Evolutionary conservation across 2,797 vertebrate species (phyloP).

Genomic region (Trichosurus vulpecula): DNA sequence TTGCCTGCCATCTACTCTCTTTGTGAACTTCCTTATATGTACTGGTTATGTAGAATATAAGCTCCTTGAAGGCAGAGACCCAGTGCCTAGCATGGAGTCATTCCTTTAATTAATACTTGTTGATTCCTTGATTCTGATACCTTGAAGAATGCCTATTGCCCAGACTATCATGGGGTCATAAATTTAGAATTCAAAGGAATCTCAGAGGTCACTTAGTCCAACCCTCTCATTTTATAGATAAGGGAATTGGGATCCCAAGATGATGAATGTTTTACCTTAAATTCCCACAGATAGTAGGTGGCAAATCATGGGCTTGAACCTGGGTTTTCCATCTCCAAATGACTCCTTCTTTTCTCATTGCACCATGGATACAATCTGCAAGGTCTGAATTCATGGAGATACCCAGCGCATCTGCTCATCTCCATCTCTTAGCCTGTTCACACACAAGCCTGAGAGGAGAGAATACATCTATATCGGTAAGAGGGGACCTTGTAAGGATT

Average conservation of each 20-base stretch:
- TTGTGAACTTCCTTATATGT: neutral
- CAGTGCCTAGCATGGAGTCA: neutral
- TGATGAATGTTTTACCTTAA: neutral
- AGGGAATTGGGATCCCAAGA: neutral
- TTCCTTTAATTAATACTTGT: neutral
- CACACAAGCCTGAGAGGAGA: neutral
- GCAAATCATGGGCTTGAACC: neutral
- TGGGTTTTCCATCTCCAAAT: neutral
- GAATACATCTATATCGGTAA: neutral
- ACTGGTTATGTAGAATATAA: neutral
- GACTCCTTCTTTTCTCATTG: neutral
- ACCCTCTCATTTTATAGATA: neutral
- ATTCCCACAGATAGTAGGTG: neutral
- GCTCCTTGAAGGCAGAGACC: neutral
- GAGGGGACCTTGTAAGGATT: neutral
- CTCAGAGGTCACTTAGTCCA: neutral
- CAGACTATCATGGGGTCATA: neutral
- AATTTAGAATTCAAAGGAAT: neutral
- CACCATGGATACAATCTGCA: neutral
- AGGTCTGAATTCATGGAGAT: neutral
- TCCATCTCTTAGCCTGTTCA: neutral
- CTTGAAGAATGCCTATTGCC: neutral
- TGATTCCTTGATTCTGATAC: neutral
- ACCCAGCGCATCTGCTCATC: neutral
- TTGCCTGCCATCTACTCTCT: neutral